A percentile compares a stretch with the other conserved stretches of the same genome.
phyloP scores from a whole-genome alignment of 2,888 invertebrate genomes.

The Catonia carolina region DNA sequence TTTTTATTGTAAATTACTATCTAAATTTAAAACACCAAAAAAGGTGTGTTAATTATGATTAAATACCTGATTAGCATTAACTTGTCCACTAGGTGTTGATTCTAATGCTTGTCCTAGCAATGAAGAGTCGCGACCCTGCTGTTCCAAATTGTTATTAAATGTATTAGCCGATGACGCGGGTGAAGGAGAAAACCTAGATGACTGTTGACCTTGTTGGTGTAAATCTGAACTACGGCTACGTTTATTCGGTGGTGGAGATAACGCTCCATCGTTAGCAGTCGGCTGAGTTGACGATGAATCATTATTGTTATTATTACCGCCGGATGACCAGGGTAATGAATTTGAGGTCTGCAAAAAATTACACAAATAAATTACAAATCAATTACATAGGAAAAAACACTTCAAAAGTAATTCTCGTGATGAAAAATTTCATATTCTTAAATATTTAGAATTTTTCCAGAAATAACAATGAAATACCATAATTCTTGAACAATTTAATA shows the following conservation, averaged over 20 bases:
- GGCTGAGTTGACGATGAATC: slow-evolving; percentile 3
- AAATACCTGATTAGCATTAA: slow-evolving; percentile 21
- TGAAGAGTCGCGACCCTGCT: slow-evolving; percentile 47
- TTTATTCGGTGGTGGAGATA: slow-evolving; percentile 34
- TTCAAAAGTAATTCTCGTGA: too few relatives aligned
- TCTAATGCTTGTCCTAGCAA: slow-evolving; percentile 72
- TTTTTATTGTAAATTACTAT: too few relatives aligned
- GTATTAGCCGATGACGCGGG: slow-evolving; percentile 30
- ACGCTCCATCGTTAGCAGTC: slow-evolving; percentile 11
- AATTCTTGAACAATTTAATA: too few relatives aligned
- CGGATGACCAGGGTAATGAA: slow-evolving; percentile 55
- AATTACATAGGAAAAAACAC: background rate
- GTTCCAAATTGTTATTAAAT: slow-evolving; percentile 19
- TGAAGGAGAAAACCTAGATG: slow-evolving; percentile 29
- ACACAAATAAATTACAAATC: background rate
- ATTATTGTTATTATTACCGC: slow-evolving; percentile 36
- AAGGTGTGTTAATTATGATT: too few relatives aligned
- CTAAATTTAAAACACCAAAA: too few relatives aligned
- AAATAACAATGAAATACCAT: too few relatives aligned
- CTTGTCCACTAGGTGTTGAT: slow-evolving; percentile 23
- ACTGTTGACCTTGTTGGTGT: slow-evolving; percentile 11
- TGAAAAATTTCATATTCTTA: too few relatives aligned
- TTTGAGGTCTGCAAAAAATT: slow-evolving; percentile 37
- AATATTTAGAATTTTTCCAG: too few relatives aligned
- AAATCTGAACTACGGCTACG: slow-evolving; percentile 33